phyloP scores from a whole-genome alignment of 2,888 invertebrate genomes.

The Orthosia gracilis region DNA sequence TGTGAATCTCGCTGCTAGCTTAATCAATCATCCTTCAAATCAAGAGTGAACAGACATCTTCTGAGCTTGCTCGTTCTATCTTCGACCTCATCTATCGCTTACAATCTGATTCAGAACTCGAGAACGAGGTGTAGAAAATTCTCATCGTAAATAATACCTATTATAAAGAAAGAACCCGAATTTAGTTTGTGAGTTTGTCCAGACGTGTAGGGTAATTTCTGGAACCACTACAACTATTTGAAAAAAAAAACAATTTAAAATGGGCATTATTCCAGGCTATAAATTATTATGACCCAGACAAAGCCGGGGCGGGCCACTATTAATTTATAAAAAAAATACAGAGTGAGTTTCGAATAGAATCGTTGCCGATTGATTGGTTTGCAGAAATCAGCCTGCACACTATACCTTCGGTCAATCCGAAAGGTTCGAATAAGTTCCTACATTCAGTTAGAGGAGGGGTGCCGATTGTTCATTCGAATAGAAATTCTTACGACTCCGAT shows the following conservation, averaged over 20 bases:
- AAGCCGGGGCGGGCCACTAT: no score
- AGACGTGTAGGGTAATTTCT: no score
- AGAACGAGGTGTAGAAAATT: neutral
- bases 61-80: neutral
- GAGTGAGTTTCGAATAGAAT: neutral
- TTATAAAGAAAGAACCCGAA: no score
- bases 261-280: no score
- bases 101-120: neutral
- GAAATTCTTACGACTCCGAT: constrained; percentile 47
- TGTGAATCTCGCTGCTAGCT: neutral
- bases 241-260: no score
- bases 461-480: constrained; percentile 40
- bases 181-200: no score
- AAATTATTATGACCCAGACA: no score
- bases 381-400: neutral
- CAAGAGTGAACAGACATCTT: neutral
- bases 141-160: neutral
- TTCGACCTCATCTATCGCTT: neutral
- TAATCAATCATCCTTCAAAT: neutral
- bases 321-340: neutral
- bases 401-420: no score
- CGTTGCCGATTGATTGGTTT: neutral
- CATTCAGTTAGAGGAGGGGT: neutral
- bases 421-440: constrained; percentile 15
- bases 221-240: no score